phyloP scores from a whole-genome alignment of 2,888 invertebrate genomes.

The Chironomus riparius region DNA sequence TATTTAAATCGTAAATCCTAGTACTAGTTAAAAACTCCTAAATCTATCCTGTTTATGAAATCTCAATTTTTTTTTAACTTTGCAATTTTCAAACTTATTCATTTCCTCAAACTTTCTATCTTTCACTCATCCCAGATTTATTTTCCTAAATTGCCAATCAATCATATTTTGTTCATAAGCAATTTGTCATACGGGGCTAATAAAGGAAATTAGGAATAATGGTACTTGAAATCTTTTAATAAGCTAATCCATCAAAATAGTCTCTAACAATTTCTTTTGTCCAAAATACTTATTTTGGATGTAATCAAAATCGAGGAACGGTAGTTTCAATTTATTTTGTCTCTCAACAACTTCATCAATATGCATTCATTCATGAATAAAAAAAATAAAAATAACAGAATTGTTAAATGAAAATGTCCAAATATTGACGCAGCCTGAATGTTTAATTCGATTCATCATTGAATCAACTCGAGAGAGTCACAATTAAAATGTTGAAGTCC shows the following conservation, averaged over 20 bases:
- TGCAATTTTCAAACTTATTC: too few relatives aligned
- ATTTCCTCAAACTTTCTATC: too few relatives aligned
- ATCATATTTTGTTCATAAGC: not conserved
- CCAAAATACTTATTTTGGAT: not conserved
- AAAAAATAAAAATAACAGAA: not conserved
- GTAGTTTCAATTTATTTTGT: not conserved
- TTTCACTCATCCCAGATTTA: too few relatives aligned
- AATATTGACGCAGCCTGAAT: slow-evolving; percentile 16
- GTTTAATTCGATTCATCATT: not conserved
- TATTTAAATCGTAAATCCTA: too few relatives aligned
- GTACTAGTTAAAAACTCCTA: too few relatives aligned
- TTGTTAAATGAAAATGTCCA: slow-evolving; percentile 6
- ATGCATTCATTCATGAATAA: not conserved
- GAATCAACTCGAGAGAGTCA: not conserved
- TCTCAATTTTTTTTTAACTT: too few relatives aligned
- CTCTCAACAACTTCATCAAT: not conserved
- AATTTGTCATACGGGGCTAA: not conserved
- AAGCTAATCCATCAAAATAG: not conserved
- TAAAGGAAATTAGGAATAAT: not conserved
- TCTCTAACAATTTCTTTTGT: not conserved
- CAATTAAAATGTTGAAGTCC: not conserved
- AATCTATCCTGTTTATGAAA: too few relatives aligned
- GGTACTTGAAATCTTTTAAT: not conserved
- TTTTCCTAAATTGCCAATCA: not conserved
- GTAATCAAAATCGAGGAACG: too few relatives aligned